phyloP scores from a whole-genome alignment of 2,113 vertebrate species.

The Nothoprocta pentlandii region DNA sequence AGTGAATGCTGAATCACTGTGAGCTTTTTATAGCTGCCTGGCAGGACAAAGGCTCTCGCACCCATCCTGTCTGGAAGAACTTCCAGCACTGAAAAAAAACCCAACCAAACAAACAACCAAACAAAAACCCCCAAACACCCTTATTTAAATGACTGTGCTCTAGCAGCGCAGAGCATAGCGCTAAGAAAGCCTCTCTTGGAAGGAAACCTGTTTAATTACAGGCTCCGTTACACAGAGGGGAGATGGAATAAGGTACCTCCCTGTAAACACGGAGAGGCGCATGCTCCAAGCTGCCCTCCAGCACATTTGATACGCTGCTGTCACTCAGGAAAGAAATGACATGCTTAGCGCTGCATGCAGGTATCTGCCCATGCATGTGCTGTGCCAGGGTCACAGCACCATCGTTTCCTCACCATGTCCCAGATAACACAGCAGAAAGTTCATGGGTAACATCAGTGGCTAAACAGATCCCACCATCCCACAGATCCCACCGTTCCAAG shows the following conservation, averaged over 20 bases:
- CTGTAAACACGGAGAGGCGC: not conserved
- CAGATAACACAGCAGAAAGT: not conserved
- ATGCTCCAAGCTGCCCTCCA: not conserved
- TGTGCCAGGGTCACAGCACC: not conserved
- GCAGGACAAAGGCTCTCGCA: slow-evolving; percentile 22
- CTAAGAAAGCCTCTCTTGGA: not conserved
- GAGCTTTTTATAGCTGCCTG: slow-evolving; percentile 44
- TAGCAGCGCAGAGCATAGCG: not conserved
- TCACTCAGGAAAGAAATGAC: not conserved
- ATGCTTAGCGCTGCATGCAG: not conserved
- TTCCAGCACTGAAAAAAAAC: not conserved
- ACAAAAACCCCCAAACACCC: not conserved
- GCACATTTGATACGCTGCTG: not conserved
- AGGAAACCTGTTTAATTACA: not conserved
- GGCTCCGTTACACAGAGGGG: not conserved
- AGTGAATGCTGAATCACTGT: slow-evolving; percentile 62
- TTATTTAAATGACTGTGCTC: not conserved
- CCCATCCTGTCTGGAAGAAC: not conserved
- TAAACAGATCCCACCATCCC: not conserved
- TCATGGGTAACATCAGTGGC: not conserved
- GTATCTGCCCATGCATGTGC: not conserved
- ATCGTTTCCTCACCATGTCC: not conserved
- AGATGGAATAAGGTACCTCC: not conserved
- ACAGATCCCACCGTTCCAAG: accelerated
- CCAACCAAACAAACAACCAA: too few relatives aligned